These are phyloP conservation scores for Cotesia congregata DNA, from an alignment of 2,888 invertebrate genomes.

Conservation along the genomic window DNA sequence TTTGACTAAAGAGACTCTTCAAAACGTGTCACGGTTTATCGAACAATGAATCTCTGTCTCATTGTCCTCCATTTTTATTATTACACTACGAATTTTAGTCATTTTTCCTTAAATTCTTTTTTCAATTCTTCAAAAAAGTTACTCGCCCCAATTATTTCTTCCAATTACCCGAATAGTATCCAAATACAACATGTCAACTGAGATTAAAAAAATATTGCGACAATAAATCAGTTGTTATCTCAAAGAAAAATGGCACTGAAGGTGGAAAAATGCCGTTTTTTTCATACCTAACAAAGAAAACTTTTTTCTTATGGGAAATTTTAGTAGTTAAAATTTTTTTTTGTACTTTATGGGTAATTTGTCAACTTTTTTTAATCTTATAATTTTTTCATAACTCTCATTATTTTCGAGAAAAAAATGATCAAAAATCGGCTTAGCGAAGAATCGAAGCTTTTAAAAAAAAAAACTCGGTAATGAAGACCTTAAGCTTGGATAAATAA, in stretches of 20 bases:
- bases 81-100: background rate
- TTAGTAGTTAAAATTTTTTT: background rate
- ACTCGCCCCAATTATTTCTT: background rate
- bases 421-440: background rate
- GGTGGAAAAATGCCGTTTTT: background rate
- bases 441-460: background rate
- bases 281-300: background rate
- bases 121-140: background rate
- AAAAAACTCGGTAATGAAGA: constrained; percentile 21
- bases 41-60: background rate
- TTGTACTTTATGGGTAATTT: background rate
- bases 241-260: background rate
- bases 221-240: background rate
- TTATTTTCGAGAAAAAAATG: background rate
- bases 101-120: background rate
- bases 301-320: background rate
- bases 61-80: background rate
- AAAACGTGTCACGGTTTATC: constrained; percentile 3
- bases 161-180: background rate
- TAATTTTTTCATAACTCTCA: background rate
- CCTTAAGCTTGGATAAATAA: constrained; percentile 25
- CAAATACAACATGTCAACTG: background rate
- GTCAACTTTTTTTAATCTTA: background rate
- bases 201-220: background rate
- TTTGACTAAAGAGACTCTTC: background rate